phyloP scores from a whole-genome alignment of 2,888 invertebrate genomes.

The Ophonus ardosiacus region DNA sequence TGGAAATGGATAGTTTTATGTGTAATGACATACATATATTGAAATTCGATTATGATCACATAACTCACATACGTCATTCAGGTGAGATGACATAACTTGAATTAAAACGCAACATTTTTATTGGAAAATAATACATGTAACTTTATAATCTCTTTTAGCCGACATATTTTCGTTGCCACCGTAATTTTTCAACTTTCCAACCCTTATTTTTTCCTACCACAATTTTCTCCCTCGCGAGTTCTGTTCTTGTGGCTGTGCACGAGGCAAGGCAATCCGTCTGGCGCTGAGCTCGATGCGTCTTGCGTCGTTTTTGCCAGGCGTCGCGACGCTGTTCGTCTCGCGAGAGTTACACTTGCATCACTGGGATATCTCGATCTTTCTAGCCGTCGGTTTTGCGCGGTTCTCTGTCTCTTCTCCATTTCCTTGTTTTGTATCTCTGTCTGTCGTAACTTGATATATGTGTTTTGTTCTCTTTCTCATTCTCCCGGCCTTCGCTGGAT shows the following conservation, averaged over 20 bases:
- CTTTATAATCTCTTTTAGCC: too few species aligned
- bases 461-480: slow-evolving; percentile 1
- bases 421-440: slow-evolving; percentile 1
- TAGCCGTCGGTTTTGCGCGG: neutral
- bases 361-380: neutral
- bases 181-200: neutral
- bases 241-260: neutral
- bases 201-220: neutral
- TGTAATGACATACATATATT: too few species aligned
- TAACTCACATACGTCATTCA: too few species aligned
- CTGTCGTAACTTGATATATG: slow-evolving; percentile 8
- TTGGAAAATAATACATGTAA: too few species aligned
- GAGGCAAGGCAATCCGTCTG: slow-evolving; percentile 11
- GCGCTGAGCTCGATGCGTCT: slow-evolving; percentile 1
- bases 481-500: neutral
- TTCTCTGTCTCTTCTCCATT: neutral
- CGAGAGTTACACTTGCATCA: slow-evolving; percentile 30
- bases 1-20: too few species aligned
- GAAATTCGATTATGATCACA: too few species aligned
- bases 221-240: neutral
- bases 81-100: too few species aligned
- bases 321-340: slow-evolving; percentile 32
- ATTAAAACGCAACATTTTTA: too few species aligned
- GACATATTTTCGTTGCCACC: too few species aligned
- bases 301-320: slow-evolving; percentile 29